phyloP scores from a whole-genome alignment of 2,888 invertebrate genomes.

The Archaeoteleia sp. region DNA sequence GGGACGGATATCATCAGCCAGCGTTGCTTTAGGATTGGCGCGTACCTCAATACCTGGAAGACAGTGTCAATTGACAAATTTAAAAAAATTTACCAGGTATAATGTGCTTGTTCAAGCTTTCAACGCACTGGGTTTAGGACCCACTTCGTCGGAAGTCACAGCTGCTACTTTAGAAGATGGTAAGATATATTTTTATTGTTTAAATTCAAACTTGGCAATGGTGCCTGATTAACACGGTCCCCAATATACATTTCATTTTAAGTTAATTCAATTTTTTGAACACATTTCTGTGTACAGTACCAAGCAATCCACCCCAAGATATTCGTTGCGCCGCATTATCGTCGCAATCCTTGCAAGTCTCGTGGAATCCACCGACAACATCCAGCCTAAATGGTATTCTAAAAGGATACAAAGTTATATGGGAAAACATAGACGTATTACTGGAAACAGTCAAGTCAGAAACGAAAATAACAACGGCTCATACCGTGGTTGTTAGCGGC shows the following conservation, averaged over 20 bases:
- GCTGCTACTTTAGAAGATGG: slow-evolving; percentile 77
- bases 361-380: slow-evolving; percentile 88
- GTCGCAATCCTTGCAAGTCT: slow-evolving; percentile 89
- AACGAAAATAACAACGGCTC: slow-evolving; percentile 81
- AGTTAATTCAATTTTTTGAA: no score
- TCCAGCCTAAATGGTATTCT: slow-evolving; percentile 90
- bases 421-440: slow-evolving; percentile 71
- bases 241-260: no score
- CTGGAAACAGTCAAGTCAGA: slow-evolving; percentile 71
- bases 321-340: slow-evolving; percentile 88
- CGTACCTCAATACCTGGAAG: slow-evolving; percentile 71
- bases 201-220: no score
- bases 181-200: slow-evolving; percentile 47
- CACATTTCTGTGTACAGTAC: no score
- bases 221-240: no score
- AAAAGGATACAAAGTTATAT: slow-evolving; percentile 87
- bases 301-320: slow-evolving; percentile 89
- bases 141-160: slow-evolving; percentile 76
- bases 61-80: slow-evolving; percentile 70
- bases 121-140: slow-evolving; percentile 76
- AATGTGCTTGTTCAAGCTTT: slow-evolving; percentile 76
- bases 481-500: slow-evolving; percentile 84
- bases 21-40: slow-evolving; percentile 69
- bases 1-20: slow-evolving; percentile 70
- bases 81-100: slow-evolving; percentile 77